Conservation (phyloP, 1,140 invertebrate species). For the Ephestia elutella region DNA sequence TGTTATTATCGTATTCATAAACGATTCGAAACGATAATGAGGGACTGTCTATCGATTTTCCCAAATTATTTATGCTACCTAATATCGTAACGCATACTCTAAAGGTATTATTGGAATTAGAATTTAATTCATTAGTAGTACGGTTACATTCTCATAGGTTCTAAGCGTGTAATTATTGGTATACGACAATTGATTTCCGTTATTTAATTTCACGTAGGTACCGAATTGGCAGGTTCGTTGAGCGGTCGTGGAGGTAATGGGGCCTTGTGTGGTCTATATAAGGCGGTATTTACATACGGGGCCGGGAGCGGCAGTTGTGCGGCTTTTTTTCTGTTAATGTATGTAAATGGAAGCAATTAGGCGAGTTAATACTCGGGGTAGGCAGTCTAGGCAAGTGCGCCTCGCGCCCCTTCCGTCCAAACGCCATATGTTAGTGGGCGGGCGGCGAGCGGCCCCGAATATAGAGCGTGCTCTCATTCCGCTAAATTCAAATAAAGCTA, state of each 20-base stretch:
- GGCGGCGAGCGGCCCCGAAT: constrained; percentile 28
- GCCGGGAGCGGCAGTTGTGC: constrained; percentile 57
- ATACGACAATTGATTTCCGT: constrained; percentile 61
- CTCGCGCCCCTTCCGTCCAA: constrained; percentile 52
- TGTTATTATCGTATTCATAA: constrained; percentile 54
- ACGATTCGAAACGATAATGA: constrained; percentile 59
- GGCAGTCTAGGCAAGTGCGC: constrained; percentile 65
- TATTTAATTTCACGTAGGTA: constrained; percentile 47
- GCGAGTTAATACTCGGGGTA: constrained; percentile 71
- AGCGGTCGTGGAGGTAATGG: constrained; percentile 29
- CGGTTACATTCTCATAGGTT: constrained; percentile 9
- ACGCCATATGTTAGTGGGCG: constrained; percentile 62
- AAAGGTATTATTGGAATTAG: constrained; percentile 11
- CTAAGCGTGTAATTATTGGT: constrained; percentile 37
- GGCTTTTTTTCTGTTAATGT: constrained; percentile 66
- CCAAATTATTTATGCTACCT: constrained; percentile 53
- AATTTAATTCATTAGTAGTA: background rate
- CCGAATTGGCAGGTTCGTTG: constrained; percentile 40
- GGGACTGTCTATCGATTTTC: constrained; percentile 34
- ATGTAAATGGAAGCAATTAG: constrained; percentile 74
- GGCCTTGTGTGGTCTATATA: constrained; percentile 42
- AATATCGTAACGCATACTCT: constrained; percentile 34
- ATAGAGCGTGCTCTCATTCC: constrained; percentile 20
- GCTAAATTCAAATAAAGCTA: background rate
- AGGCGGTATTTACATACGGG: constrained; percentile 59